Evolutionary conservation across 2,888 invertebrate species (phyloP).

Genomic region (Brenthis hecate): DNA sequence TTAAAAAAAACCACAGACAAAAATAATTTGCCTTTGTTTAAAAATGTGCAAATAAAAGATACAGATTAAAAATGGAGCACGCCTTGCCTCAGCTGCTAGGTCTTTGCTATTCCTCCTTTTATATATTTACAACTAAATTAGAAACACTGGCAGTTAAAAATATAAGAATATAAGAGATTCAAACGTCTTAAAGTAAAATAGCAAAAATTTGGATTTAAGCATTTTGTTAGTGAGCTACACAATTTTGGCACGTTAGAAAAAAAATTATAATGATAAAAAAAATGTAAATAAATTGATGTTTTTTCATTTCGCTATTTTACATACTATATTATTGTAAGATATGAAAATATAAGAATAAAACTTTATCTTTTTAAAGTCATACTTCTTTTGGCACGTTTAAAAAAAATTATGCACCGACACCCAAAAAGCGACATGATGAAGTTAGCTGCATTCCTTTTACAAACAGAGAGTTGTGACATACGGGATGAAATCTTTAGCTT

Average conservation of each 20-base stretch:
- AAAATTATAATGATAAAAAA: neutral
- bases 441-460: too few species aligned
- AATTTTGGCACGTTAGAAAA: slow-evolving; percentile 30
- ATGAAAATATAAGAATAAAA: neutral
- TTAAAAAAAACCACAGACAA: neutral
- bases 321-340: neutral
- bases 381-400: neutral
- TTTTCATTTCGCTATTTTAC: neutral
- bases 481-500: too few species aligned
- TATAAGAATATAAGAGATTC: slow-evolving; percentile 13
- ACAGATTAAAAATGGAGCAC: slow-evolving; percentile 3
- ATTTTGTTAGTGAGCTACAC: slow-evolving; percentile 27
- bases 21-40: neutral
- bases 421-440: too few species aligned
- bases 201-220: slow-evolving; percentile 3
- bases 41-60: neutral
- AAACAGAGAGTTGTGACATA: too few species aligned
- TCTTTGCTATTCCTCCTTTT: slow-evolving; percentile 46
- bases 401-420: too few species aligned
- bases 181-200: slow-evolving; percentile 33
- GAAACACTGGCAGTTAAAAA: slow-evolving; percentile 38
- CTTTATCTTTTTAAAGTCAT: neutral
- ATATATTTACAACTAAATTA: slow-evolving; percentile 47
- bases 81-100: slow-evolving; percentile 76
- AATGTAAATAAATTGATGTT: neutral